Conservation (phyloP, 1,140 invertebrate species). For the Bombus consobrinus region DNA sequence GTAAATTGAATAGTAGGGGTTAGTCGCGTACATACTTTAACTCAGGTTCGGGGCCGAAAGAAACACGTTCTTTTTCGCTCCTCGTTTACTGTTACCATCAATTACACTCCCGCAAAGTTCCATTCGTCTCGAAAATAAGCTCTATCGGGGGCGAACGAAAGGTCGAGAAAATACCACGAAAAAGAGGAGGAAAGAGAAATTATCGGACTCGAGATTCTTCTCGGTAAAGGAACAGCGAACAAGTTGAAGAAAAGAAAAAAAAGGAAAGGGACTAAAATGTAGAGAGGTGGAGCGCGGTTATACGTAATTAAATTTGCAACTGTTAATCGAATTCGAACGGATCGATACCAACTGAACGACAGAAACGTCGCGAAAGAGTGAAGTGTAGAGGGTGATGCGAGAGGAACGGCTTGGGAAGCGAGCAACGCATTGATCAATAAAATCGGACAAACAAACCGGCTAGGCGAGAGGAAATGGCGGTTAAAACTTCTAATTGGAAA, state of each 20-base stretch:
- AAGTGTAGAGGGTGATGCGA: not conserved
- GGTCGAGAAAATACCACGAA: not conserved
- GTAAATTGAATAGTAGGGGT: not conserved
- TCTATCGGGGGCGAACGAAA: not conserved
- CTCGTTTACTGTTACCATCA: conserved; percentile 27
- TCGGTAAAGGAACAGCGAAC: not conserved
- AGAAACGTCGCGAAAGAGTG: conserved; percentile 8
- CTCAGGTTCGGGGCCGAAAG: not conserved
- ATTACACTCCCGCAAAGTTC: conserved; percentile 12
- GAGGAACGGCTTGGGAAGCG: conserved; percentile 1
- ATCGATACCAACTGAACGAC: conserved; percentile 61
- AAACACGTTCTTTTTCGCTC: not conserved
- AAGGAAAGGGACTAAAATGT: not conserved
- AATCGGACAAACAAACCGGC: conserved; percentile 60
- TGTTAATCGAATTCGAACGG: conserved; percentile 69
- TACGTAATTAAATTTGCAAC: conserved; percentile 75
- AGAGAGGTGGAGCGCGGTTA: conserved; percentile 33
- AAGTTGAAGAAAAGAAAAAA: not conserved
- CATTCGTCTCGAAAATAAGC: conserved; percentile 25
- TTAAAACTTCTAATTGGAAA: conserved; percentile 67
- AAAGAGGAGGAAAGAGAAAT: conserved; percentile 26
- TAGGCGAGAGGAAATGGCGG: conserved; percentile 57
- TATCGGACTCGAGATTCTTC: conserved; percentile 37
- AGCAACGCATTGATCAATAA: conserved; percentile 57
- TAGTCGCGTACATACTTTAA: not conserved